These are phyloP conservation scores for Octodon degus DNA, from an alignment of 2,113 vertebrate genomes.

Conservation along the genomic window DNA sequence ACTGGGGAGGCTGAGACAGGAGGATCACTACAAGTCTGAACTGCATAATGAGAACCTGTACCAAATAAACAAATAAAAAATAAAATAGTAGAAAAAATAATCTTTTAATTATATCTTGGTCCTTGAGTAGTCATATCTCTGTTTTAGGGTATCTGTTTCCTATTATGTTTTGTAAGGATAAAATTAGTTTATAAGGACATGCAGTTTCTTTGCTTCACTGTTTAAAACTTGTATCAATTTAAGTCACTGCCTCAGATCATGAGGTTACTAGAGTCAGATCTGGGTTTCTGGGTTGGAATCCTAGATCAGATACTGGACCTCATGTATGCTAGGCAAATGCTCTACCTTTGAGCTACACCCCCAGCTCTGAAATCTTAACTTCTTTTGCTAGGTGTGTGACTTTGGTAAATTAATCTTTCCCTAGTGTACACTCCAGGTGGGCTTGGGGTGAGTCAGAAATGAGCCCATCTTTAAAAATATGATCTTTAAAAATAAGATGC, in stretches of 20 bases:
- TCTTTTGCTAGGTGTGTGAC: neutral
- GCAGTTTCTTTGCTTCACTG: neutral
- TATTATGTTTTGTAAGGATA: slow-evolving; percentile 40
- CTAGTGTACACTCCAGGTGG: neutral
- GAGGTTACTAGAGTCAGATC: neutral
- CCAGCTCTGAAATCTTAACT: slow-evolving; percentile 4
- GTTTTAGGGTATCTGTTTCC: neutral
- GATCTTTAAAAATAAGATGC: neutral
- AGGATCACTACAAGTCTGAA: neutral
- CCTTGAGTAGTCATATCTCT: neutral
- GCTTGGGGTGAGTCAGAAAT: neutral
- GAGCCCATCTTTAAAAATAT: neutral
- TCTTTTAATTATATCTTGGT: slow-evolving; percentile 27
- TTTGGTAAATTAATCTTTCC: neutral
- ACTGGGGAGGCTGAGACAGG: neutral
- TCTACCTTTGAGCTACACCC: neutral
- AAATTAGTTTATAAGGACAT: slow-evolving; percentile 11
- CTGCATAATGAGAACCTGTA: neutral
- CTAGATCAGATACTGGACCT: neutral
- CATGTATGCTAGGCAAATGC: neutral
- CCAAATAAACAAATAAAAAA: no score
- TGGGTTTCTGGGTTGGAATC: slow-evolving; percentile 10
- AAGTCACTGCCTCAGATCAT: slow-evolving; percentile 9
- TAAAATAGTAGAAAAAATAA: neutral
- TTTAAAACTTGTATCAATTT: slow-evolving; percentile 46